phyloP scores from a whole-genome alignment of 2,113 vertebrate species.

The Agapornis roseicollis region DNA sequence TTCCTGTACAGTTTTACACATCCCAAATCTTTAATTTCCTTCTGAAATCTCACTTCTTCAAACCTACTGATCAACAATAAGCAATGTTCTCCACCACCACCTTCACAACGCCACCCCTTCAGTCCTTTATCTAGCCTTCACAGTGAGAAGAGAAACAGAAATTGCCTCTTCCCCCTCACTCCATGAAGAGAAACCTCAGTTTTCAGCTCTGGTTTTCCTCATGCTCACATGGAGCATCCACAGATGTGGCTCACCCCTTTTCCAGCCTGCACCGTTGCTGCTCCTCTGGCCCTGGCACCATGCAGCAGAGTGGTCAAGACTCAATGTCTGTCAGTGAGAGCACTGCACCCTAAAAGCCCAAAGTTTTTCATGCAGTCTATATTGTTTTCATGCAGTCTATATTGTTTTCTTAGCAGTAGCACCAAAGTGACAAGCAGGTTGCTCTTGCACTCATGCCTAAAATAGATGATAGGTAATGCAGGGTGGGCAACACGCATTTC shows the following conservation, averaged over 20 bases:
- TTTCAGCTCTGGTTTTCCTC: neutral
- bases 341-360: neutral
- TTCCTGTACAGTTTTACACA: neutral
- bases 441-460: neutral
- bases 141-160: neutral
- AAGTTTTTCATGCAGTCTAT: neutral
- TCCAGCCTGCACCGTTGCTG: fast-evolving
- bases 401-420: neutral
- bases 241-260: fast-evolving
- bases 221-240: neutral
- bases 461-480: neutral
- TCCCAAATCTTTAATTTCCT: neutral
- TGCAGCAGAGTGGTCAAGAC: neutral
- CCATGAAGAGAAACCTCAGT: neutral
- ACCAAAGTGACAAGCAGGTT: neutral
- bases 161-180: neutral
- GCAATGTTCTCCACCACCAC: neutral
- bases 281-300: neutral
- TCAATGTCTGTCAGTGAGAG: neutral
- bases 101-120: neutral
- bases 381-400: neutral
- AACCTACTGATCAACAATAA: neutral
- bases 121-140: neutral
- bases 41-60: neutral
- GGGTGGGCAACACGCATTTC: neutral